phyloP scores from a whole-genome alignment of 2,797 vertebrate genomes.

The Phrynocephalus guinanensis region DNA sequence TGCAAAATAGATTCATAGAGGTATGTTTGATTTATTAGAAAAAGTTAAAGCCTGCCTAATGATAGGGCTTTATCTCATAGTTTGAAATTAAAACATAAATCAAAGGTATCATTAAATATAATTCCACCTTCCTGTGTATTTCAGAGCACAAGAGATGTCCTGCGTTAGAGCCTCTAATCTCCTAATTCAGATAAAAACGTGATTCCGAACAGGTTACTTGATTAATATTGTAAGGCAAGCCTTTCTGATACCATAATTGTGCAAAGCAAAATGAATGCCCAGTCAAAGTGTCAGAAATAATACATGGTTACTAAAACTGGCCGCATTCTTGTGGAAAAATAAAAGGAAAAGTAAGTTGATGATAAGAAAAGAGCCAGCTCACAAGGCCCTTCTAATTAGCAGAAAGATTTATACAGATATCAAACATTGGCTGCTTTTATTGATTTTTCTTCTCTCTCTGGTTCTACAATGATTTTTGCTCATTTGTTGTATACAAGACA shows the following conservation, averaged over 20 bases:
- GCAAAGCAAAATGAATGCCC: slow-evolving; percentile 61
- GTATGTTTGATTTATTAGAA: slow-evolving; percentile 55
- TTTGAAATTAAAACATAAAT: slow-evolving; percentile 71
- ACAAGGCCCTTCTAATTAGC: slow-evolving; percentile 65
- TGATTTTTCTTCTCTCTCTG: slow-evolving; percentile 44
- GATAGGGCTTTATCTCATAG: slow-evolving; percentile 59
- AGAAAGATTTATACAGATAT: slow-evolving; percentile 63
- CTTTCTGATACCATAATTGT: slow-evolving; percentile 62
- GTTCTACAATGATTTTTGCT: slow-evolving; percentile 33
- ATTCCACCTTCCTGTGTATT: slow-evolving; percentile 62
- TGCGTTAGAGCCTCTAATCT: slow-evolving; percentile 64
- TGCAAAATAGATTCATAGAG: slow-evolving; percentile 60
- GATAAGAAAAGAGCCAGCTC: background rate
- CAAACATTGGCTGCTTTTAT: slow-evolving; percentile 57
- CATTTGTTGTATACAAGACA: background rate
- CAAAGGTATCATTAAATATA: slow-evolving; percentile 65
- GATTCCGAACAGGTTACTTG: slow-evolving; percentile 59
- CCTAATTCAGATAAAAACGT: slow-evolving; percentile 69
- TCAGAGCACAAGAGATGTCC: slow-evolving; percentile 61
- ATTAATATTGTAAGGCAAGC: slow-evolving; percentile 64
- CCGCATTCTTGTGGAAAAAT: slow-evolving; percentile 34
- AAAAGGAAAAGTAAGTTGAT: background rate
- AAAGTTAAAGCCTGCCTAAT: slow-evolving; percentile 68
- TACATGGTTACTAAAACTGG: slow-evolving; percentile 62
- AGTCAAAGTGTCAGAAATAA: slow-evolving; percentile 61